Evolutionary conservation across 2,797 vertebrate species (phyloP).

Genomic region (Pipistrellus pipistrellus): DNA sequence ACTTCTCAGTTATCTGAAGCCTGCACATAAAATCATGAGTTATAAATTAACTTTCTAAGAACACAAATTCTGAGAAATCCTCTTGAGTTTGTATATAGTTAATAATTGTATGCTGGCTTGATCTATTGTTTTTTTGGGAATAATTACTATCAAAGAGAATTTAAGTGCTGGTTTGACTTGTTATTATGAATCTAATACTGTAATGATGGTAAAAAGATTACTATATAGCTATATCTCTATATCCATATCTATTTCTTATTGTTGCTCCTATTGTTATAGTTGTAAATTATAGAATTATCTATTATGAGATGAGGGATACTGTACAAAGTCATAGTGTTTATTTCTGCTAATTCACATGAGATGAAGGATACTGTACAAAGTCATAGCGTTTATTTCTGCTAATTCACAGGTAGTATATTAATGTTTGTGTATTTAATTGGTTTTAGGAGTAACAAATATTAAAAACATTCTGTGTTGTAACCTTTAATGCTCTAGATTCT

Average conservation of each 20-base stretch:
- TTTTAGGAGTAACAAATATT: conserved; percentile 18
- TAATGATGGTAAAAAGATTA: not conserved
- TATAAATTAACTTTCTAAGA: not conserved
- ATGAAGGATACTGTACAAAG: not conserved
- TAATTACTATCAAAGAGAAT: not conserved
- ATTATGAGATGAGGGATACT: not conserved
- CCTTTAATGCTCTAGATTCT: not conserved
- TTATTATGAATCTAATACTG: not conserved
- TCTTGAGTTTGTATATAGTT: not conserved
- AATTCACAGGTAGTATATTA: not conserved
- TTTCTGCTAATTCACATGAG: not conserved
- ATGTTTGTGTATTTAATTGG: not conserved
- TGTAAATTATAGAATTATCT: not conserved
- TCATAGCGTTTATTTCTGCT: not conserved
- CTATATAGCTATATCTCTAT: not conserved
- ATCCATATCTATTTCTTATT: not conserved
- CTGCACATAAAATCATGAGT: not conserved
- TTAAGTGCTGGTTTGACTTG: not conserved
- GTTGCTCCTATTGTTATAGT: not conserved
- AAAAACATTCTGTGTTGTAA: not conserved
- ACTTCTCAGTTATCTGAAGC: not conserved
- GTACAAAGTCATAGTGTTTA: not conserved
- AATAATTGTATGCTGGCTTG: not conserved
- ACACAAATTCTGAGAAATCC: not conserved
- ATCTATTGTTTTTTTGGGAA: not conserved